Evolutionary conservation across 2,888 invertebrate genomes (phyloP).

Genomic region (Acronicta alni): DNA sequence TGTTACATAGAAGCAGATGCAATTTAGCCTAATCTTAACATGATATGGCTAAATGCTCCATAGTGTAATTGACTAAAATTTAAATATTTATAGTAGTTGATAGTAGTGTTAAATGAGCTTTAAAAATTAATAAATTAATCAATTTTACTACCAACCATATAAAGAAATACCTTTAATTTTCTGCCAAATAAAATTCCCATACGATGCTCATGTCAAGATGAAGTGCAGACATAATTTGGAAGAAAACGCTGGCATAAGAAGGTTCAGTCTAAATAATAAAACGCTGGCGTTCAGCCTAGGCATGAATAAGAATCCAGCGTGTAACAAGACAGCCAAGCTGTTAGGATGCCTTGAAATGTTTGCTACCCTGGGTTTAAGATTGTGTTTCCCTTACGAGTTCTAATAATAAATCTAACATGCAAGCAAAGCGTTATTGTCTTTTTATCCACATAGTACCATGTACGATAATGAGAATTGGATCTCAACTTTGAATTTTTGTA

Average conservation of each 20-base stretch:
- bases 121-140: no score
- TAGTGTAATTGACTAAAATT: no score
- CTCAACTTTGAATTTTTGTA: no score
- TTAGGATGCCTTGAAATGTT: conserved; percentile 44
- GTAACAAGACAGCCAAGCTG: conserved; percentile 66
- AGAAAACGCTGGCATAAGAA: conserved; percentile 62
- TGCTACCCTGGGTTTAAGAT: conserved; percentile 33
- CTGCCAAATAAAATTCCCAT: conserved; percentile 25
- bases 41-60: no score
- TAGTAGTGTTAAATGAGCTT: neutral
- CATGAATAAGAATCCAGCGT: conserved; percentile 65
- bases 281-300: conserved; percentile 69
- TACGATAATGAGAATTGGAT: no score
- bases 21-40: no score
- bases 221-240: conserved; percentile 64
- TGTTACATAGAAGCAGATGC: no score
- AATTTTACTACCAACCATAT: no score
- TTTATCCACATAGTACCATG: no score
- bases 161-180: conserved; percentile 11
- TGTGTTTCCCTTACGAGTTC: conserved; percentile 16
- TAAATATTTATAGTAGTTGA: no score
- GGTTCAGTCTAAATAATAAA: conserved; percentile 74
- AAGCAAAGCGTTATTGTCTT: no score
- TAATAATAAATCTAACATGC: no score
- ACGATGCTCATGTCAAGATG: conserved; percentile 56